Conservation (phyloP, 1,140 invertebrate genomes). For the Tetramorium alpestre region DNA sequence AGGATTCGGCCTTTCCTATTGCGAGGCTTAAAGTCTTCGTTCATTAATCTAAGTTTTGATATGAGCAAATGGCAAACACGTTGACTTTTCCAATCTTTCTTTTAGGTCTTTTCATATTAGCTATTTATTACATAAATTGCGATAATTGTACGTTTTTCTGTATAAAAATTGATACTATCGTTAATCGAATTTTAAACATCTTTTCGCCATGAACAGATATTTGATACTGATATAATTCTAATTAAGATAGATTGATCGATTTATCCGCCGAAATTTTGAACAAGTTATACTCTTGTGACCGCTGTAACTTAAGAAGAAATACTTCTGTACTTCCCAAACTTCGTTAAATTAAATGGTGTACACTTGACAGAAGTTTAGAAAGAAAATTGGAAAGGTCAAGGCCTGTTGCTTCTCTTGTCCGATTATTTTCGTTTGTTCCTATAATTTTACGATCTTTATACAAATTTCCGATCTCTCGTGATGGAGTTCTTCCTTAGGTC, state of each 20-base stretch:
- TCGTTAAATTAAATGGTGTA: not conserved
- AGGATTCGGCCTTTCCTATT: slow-evolving; percentile 48
- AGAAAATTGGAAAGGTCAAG: slow-evolving; percentile 78
- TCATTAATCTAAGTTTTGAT: slow-evolving; percentile 78
- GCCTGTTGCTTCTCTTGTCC: slow-evolving; percentile 68
- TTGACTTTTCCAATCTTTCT: slow-evolving; percentile 79
- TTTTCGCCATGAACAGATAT: not conserved
- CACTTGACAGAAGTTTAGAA: not conserved
- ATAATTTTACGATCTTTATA: slow-evolving; percentile 61
- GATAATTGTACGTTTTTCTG: not conserved
- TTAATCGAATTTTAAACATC: slow-evolving; percentile 12
- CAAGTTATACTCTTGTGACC: not conserved
- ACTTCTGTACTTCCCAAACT: not conserved
- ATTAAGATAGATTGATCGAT: not conserved
- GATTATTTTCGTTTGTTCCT: slow-evolving; percentile 60
- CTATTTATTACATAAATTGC: not conserved
- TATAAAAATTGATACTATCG: not conserved
- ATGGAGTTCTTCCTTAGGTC: slow-evolving; percentile 77
- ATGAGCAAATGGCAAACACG: slow-evolving; percentile 82
- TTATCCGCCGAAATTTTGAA: slow-evolving; percentile 2
- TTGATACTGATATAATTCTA: not conserved
- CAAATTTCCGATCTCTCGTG: slow-evolving; percentile 74
- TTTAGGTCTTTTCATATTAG: not conserved
- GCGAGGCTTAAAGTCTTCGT: slow-evolving; percentile 69
- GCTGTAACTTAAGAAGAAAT: not conserved